Percentiles rank a stretch among this genome's conserved stretches.
These are phyloP conservation scores for Notospermus geniculatus DNA, from an alignment of 1,140 invertebrate genomes.

Conservation along the genomic window DNA sequence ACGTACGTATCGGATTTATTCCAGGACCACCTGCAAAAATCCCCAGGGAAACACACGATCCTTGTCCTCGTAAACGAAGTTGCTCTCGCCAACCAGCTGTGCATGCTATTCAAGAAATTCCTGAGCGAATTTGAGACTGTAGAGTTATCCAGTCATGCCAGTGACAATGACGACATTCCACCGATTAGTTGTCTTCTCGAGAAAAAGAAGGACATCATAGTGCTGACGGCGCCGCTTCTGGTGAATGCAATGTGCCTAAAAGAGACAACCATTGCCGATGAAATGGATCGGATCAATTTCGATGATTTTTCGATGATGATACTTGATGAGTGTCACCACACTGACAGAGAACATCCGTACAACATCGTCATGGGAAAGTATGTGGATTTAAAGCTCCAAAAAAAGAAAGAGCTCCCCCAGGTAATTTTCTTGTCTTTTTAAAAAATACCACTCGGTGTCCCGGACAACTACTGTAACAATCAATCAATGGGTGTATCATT, in stretches of 20 bases:
- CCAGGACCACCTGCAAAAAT: neutral
- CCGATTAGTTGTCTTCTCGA: neutral
- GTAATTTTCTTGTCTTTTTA: conserved; percentile 2
- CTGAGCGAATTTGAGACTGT: neutral
- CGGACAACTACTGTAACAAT: no score
- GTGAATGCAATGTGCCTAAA: conserved; percentile 1
- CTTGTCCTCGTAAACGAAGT: neutral
- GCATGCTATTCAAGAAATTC: neutral
- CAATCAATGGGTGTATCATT: no score
- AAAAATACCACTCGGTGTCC: conserved; percentile 1
- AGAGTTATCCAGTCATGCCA: neutral
- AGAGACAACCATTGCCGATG: neutral
- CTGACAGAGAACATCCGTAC: conserved; percentile 45
- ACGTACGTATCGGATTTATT: neutral
- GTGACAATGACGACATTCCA: neutral
- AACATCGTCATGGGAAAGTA: conserved; percentile 48
- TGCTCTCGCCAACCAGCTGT: neutral
- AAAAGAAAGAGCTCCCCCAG: conserved; percentile 10
- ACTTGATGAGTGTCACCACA: conserved; percentile 57
- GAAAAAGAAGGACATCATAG: neutral
- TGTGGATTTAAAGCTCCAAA: conserved; percentile 31
- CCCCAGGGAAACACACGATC: neutral
- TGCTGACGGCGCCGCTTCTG: neutral
- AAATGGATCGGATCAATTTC: neutral
- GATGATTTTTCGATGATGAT: conserved; percentile 40